Base-by-base conservation (phyloP, 2,888 invertebrate genomes). In the Liopterus haemorrhoidalis region DNA sequence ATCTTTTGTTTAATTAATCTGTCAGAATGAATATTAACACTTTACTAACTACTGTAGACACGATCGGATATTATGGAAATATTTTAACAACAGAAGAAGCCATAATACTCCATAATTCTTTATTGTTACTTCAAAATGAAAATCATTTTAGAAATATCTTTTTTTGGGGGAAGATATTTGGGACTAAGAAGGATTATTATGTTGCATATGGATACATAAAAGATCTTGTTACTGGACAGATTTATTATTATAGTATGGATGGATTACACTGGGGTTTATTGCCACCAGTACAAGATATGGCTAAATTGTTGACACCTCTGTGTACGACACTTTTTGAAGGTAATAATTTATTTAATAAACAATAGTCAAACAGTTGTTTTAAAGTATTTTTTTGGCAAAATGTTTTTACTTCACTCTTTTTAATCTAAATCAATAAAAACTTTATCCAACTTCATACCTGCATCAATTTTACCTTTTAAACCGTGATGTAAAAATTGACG, bases 131-230 rank as follows among this genome's bases (percentile, higher is more conserved):
- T 25, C 84, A 91, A 67, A 79, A 81, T 51, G 89, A 92, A 63
- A 89, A 91, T 66, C 88, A 89, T 63, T 90, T 91, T 64, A 68
- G 73, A 11, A 78, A 80, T 61, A 76, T 88, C 40, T 90, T 81
- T 60, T 88, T 91, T 60, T 91, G 91, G 89, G 93, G 92, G 0
- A 81, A 82, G 61, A 81, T 93, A 39, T 76, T 79, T 52, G 91
- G 87, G 1, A 69, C 78, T 1, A 79, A 80, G 52, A 74, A 74
- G 12, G 90, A 91, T 66, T 93, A 93, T 64, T 87, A 82, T 60
- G 77, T 93, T 49, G 85, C 87, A 2, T 87, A 81, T 58, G 92
- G 93, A 9, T 81, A 82, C 52, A 70, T 72, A 14, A 78, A 74
- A 49, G 88, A 93, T 63, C 85, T 82, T 39, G 64, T 91, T 28